These are phyloP conservation scores for Gobio gobio DNA, from an alignment of 2,113 vertebrate species.

Conservation along the genomic window DNA sequence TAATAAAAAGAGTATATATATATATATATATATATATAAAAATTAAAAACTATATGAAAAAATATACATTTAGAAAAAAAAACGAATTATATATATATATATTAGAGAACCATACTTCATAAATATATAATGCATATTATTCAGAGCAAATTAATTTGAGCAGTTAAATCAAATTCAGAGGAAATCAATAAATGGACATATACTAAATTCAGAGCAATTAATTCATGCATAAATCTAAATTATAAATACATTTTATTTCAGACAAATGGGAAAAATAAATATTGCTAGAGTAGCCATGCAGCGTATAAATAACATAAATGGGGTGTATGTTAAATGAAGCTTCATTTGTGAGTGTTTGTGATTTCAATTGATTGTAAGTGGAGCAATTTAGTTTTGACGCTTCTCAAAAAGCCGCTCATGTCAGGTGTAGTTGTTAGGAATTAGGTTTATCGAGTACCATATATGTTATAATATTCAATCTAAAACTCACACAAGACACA, in stretches of 20 bases:
- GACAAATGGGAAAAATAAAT: background rate
- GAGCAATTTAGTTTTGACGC: background rate
- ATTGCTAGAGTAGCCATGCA: background rate
- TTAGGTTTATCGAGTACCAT: background rate
- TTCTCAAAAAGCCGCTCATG: background rate
- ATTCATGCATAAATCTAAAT: background rate
- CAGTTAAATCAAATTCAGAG: too few relatives aligned
- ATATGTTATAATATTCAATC: background rate
- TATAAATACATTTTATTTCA: background rate
- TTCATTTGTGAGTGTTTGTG: background rate
- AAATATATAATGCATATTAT: too few relatives aligned
- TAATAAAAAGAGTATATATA: too few relatives aligned
- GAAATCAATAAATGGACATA: too few relatives aligned
- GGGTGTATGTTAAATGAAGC: background rate
- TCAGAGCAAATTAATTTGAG: too few relatives aligned
- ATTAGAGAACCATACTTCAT: too few relatives aligned
- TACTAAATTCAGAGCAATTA: background rate
- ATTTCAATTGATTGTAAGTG: background rate
- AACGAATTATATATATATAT: too few relatives aligned
- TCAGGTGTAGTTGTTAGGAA: background rate
- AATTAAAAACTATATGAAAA: too few relatives aligned
- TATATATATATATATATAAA: background rate
- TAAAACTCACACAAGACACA: background rate
- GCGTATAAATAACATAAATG: background rate
- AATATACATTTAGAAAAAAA: too few relatives aligned